These are phyloP conservation scores for Scleropages formosus DNA, from an alignment of 2,797 vertebrate species.

Conservation along the genomic window DNA sequence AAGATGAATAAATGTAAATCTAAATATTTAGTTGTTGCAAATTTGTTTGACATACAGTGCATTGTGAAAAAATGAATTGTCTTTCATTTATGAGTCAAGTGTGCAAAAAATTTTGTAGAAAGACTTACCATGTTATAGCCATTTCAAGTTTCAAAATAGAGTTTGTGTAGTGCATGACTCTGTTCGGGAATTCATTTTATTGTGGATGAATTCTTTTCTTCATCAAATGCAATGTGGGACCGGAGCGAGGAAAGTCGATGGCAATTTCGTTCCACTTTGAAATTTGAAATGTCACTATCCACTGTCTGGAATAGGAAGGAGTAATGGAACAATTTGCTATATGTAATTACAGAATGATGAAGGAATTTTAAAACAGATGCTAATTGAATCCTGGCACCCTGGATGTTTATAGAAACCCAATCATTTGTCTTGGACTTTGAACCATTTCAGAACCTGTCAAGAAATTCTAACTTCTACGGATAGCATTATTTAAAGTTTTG, in stretches of 20 bases:
- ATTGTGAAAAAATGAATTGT: not conserved
- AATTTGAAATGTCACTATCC: not conserved
- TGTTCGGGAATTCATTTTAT: not conserved
- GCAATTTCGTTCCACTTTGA: not conserved
- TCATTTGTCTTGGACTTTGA: conserved; percentile 4
- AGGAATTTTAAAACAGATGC: conserved; percentile 31
- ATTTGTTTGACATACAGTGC: not conserved
- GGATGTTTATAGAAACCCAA: conserved; percentile 25
- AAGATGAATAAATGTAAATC: too few relatives aligned
- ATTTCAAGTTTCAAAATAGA: too few relatives aligned
- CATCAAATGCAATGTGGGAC: not conserved
- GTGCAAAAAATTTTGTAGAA: too few relatives aligned
- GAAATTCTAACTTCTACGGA: not conserved
- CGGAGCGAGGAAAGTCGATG: not conserved
- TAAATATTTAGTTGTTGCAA: too few relatives aligned
- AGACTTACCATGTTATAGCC: too few relatives aligned
- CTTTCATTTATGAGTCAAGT: not conserved
- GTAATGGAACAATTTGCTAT: conserved; percentile 24
- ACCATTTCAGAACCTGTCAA: not conserved
- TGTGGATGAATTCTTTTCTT: not conserved
- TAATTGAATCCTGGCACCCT: conserved; percentile 2
- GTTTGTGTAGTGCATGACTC: too few relatives aligned
- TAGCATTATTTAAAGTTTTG: conserved; percentile 18
- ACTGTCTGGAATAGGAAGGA: not conserved
- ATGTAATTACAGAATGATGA: conserved; percentile 25